Conservation (phyloP, 2,888 invertebrate species). For the Gymnocheta viridis region DNA sequence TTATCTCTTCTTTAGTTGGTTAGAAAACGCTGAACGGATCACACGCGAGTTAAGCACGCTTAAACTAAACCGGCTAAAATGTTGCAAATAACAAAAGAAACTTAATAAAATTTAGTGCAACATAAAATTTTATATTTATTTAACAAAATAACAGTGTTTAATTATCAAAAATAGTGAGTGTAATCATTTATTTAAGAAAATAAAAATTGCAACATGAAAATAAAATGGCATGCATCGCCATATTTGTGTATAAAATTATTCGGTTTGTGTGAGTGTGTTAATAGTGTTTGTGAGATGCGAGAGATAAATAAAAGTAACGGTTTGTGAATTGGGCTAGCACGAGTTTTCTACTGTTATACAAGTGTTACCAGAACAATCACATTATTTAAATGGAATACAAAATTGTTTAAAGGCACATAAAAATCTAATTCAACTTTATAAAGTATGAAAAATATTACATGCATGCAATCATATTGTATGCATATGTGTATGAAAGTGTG, state of each 20-base stretch:
- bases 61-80: neutral
- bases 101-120: neutral
- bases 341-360: neutral
- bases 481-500: too few relatives aligned
- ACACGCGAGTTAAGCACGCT: neutral
- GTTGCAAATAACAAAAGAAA: neutral
- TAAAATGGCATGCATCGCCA: constrained; percentile 1
- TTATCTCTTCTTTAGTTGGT: neutral
- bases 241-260: neutral
- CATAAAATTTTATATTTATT: neutral
- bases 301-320: neutral
- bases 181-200: neutral
- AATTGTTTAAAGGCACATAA: too few relatives aligned
- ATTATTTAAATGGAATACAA: too few relatives aligned
- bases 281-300: neutral
- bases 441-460: too few relatives aligned
- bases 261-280: neutral
- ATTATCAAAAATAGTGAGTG: neutral
- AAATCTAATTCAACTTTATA: too few relatives aligned
- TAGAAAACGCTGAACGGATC: neutral
- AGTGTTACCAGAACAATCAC: too few relatives aligned
- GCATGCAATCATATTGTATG: too few relatives aligned
- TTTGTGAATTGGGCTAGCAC: neutral
- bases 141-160: neutral
- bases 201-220: neutral